Base-by-base conservation (phyloP, 2,113 vertebrate genomes). In the Morone chrysops region DNA sequence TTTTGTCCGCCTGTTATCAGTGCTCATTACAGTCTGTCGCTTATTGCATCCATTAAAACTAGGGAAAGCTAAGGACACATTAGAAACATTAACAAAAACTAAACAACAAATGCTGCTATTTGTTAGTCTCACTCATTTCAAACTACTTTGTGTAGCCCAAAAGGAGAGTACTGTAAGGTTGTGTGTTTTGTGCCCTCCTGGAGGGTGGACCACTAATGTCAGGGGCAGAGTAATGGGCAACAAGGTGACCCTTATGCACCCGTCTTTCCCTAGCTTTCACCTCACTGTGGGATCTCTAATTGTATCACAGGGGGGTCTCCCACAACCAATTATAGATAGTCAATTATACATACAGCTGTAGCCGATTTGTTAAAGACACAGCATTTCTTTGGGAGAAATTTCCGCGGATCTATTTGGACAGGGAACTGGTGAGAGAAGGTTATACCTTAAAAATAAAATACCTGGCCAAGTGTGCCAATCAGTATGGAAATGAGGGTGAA, bases 211-310 rank as follows among this genome's bases (percentile, higher is more conserved):
- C 67, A 66, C 82, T 59, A 43, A 6, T 81, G 80, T 89, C 80
- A 91, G 83, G 77, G 17, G 77, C 75, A 92, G 76, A 92, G 84
- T 90, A 92, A 94, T 92, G 81, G 80, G 84, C 73, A 85, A 80
- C 82, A 83, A 90, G 83, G 81, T 91, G 92, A 93, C 89, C 87
- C 74, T 78, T 6, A 25, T 71, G 74, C 82, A 76, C 88, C 85
- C 61, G 76, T 82, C 82, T 80, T 53, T 45, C 69, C 38, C 51
- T 11, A 0, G 31, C 78, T 57, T 71, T 84, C 54, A 78, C 54
- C 78, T 78, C 84, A 62, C 75, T 56, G 80, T 61, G 4, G 87
- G 92, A 84, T 45, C 61, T 87, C 88, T 92, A 93, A 93, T 93
- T 93, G 93, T 86, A 88, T 86, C 70, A 11, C 85, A 50, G 51